Conservation (phyloP, 1,140 invertebrate genomes). For the Gonatopus flavifemur region DNA sequence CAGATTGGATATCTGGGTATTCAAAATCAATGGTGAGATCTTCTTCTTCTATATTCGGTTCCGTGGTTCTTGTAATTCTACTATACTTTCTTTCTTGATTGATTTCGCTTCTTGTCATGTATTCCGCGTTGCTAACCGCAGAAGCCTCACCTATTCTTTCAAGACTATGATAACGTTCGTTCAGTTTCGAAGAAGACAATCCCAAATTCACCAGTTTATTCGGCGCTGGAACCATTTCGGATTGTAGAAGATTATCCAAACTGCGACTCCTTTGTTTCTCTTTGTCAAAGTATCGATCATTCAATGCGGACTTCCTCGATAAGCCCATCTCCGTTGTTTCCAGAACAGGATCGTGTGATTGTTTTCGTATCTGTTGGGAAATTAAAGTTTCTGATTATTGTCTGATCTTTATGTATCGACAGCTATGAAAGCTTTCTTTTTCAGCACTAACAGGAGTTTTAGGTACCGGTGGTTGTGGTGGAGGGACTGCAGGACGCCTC, state of each 20-base stretch:
- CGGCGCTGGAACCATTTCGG: slow-evolving; percentile 54
- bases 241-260: slow-evolving; percentile 76
- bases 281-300: slow-evolving; percentile 85
- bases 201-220: slow-evolving; percentile 70
- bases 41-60: slow-evolving; percentile 58
- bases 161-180: slow-evolving; percentile 83
- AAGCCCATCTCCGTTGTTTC: slow-evolving; percentile 62
- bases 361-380: slow-evolving; percentile 63
- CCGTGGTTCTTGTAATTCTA: slow-evolving; percentile 51
- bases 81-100: slow-evolving; percentile 54
- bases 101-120: slow-evolving; percentile 61
- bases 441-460: slow-evolving; percentile 46
- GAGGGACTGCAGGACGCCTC: slow-evolving; percentile 59
- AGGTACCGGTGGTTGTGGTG: slow-evolving; percentile 58
- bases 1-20: slow-evolving; percentile 66
- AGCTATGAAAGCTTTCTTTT: neutral
- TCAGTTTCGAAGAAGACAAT: slow-evolving; percentile 77
- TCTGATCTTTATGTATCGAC: neutral
- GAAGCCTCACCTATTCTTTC: slow-evolving; percentile 67
- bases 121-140: slow-evolving; percentile 56
- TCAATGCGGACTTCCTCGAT: slow-evolving; percentile 81
- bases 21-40: slow-evolving; percentile 67
- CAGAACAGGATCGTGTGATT: slow-evolving; percentile 68
- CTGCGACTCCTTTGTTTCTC: slow-evolving; percentile 79
- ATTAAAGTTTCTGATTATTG: too few species aligned